A percentile compares a stretch with the other conserved stretches of the same genome.
phyloP scores from a whole-genome alignment of 2,113 vertebrate genomes.

The Carassius carassius region DNA sequence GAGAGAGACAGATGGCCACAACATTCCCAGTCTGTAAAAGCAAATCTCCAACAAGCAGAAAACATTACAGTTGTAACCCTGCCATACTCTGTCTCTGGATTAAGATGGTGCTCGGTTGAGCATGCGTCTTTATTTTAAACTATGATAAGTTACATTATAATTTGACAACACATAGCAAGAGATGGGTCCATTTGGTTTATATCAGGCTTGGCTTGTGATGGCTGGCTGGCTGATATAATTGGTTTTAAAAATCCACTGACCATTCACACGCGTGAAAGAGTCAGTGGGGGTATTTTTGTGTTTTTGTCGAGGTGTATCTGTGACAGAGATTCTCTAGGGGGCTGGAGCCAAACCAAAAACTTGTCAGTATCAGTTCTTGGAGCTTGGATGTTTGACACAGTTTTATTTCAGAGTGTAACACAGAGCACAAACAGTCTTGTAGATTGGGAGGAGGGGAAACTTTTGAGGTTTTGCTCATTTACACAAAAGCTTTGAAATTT shows the following conservation, averaged over 20 bases:
- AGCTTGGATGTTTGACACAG: constrained; percentile 2
- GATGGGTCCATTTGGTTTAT: neutral
- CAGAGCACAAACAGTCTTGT: neutral
- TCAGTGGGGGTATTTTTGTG: neutral
- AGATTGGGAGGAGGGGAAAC: neutral
- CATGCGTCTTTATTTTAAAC: neutral
- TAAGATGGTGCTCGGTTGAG: neutral
- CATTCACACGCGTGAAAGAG: constrained; percentile 24
- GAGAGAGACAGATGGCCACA: neutral
- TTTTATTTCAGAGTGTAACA: neutral
- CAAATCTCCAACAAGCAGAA: neutral
- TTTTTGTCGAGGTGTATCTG: neutral
- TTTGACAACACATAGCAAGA: neutral
- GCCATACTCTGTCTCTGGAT: neutral
- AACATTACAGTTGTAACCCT: neutral
- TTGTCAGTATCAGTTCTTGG: constrained; percentile 21
- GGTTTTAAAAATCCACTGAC: constrained; percentile 17
- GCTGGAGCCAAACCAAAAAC: constrained; percentile 12
- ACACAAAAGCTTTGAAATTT: neutral
- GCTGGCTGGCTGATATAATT: constrained; percentile 18
- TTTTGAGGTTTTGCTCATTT: neutral
- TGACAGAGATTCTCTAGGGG: constrained; percentile 9
- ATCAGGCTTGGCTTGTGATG: constrained; percentile 9
- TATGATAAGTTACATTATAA: neutral
- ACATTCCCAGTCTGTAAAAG: neutral